These are phyloP conservation scores for Antennarius maculatus DNA, from an alignment of 2,797 vertebrate genomes.

Conservation along the genomic window DNA sequence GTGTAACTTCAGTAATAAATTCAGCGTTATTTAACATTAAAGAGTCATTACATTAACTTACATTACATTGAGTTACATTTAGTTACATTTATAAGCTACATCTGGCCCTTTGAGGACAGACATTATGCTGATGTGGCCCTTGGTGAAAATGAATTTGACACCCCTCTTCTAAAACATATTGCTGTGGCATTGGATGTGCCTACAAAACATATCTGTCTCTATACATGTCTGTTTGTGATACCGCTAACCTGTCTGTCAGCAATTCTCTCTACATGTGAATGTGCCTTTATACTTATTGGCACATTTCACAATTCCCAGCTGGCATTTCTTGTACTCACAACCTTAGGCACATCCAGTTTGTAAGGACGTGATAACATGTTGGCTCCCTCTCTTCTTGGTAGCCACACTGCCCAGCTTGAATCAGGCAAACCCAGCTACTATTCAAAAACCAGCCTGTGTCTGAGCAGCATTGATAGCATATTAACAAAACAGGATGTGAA, in stretches of 20 bases:
- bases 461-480: too few species aligned
- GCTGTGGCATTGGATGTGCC: neutral
- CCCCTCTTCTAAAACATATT: too few species aligned
- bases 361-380: constrained; percentile 60
- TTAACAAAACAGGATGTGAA: too few species aligned
- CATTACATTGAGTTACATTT: too few species aligned
- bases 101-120: too few species aligned
- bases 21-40: too few species aligned
- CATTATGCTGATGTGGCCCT: too few species aligned
- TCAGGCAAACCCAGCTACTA: constrained; percentile 3
- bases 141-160: too few species aligned
- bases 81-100: too few species aligned
- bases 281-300: constrained; percentile 50
- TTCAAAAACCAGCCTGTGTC: constrained; percentile 3
- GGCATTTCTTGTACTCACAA: constrained; percentile 56
- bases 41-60: too few species aligned
- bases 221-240: constrained; percentile 10
- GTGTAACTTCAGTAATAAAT: too few species aligned
- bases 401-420: constrained; percentile 11
- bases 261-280: constrained; percentile 26
- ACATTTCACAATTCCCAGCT: constrained; percentile 40
- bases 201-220: neutral
- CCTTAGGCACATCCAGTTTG: constrained; percentile 61
- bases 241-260: constrained; percentile 36
- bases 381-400: constrained; percentile 53